Conservation (phyloP, 2,113 vertebrate genomes). For the Etheostoma cragini region DNA sequence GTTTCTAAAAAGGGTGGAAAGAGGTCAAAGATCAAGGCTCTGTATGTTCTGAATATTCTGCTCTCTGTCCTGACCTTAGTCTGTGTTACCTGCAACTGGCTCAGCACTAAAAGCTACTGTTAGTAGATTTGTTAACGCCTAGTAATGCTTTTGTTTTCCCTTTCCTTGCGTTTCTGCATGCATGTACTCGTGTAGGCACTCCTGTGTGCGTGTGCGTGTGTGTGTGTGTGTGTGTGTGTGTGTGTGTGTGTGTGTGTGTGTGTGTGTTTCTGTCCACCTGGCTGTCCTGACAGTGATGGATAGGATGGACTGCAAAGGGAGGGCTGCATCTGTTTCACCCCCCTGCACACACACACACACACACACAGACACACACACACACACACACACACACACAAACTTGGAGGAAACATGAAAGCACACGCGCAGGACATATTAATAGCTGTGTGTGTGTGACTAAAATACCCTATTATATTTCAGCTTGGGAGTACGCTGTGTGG, state of each 20-base stretch:
- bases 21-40: conserved; percentile 32
- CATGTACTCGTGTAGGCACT: neutral
- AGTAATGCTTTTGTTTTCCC: conserved; percentile 35
- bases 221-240: conserved; percentile 11
- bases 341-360: conserved; percentile 7
- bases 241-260: conserved; percentile 15
- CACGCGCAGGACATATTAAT: conserved; percentile 35
- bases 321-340: conserved; percentile 40
- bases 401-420: neutral
- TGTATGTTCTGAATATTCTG: neutral
- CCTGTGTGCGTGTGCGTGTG: neutral
- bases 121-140: conserved; percentile 6
- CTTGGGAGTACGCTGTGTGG: neutral
- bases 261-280: conserved; percentile 30
- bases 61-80: neutral
- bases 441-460: conserved; percentile 18
- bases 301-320: conserved; percentile 26
- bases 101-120: conserved; percentile 27
- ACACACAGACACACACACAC: conserved; percentile 13
- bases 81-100: neutral
- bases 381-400: conserved; percentile 11
- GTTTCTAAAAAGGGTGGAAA: neutral
- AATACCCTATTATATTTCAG: conserved; percentile 35
- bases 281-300: conserved; percentile 50
- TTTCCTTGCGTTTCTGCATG: conserved; percentile 21